Percentiles rank a stretch among this genome's conserved stretches.
phyloP scores from a whole-genome alignment of 1,140 invertebrate genomes.

The Aphaenogaster rudis region DNA sequence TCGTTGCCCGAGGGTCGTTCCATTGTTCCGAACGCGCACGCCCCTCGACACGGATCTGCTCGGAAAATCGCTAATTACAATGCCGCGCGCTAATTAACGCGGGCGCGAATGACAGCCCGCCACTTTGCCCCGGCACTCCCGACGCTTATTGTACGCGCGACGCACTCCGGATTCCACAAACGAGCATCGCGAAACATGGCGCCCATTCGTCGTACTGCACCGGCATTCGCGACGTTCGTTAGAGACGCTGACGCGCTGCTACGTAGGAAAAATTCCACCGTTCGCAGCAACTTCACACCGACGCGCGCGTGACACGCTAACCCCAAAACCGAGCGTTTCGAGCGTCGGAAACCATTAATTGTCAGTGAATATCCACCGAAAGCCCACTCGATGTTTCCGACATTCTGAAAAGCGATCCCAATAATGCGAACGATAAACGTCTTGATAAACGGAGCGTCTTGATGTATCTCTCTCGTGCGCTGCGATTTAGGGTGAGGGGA shows the following conservation, averaged over 20 bases:
- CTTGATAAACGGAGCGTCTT: constrained; percentile 1
- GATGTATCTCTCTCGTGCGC: background rate
- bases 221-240: background rate
- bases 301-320: background rate
- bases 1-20: background rate
- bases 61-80: constrained; percentile 21
- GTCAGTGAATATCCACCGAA: background rate
- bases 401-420: background rate
- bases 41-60: background rate
- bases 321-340: background rate
- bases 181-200: background rate
- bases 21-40: background rate
- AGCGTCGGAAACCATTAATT: background rate
- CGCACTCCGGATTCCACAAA: background rate
- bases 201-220: background rate
- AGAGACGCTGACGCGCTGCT: too few relatives aligned
- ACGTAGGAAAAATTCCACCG: background rate
- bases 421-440: background rate
- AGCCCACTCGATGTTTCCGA: background rate
- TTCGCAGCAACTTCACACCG: background rate
- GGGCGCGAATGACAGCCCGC: background rate
- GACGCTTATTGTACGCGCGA: background rate
- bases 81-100: constrained; percentile 25
- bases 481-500: background rate
- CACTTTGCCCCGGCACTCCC: background rate